Evolutionary conservation across 2,888 invertebrate species (phyloP), one percentile per base, ranked within the genome.

Genomic region (Mayetiola destructor): DNA sequence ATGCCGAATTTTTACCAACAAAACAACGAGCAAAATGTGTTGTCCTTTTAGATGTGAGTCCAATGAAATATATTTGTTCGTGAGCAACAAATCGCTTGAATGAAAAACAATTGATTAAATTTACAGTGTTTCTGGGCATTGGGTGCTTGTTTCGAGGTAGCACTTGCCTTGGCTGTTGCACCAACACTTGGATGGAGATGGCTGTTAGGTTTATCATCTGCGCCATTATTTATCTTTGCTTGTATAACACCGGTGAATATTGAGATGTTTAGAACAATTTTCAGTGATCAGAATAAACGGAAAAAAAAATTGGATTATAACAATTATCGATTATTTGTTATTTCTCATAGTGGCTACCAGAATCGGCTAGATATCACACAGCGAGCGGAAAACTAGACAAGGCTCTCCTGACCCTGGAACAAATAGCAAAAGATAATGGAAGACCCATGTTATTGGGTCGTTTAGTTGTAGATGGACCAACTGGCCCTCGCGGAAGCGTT

Each of bases 1-100:
- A 95, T 75, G 92, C 95, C 30, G 95, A 96, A 72, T 95, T 94
- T 77, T 77, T 96, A 59, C 95, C 95, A 10, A 86, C 90, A 35
- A 89, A 89, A 66, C 91, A 93, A 68, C 79, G 95, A 66, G 93
- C 92, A 29, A 93, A 91, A 73, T 95, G 94, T 77, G 92, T 96
- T 54, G 91, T 95, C 35, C 77, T 95, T 63, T 79, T 95, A 61
- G 95, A 95, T 79, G 90, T 92, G 76, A 82, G 85, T 80, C 4
- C 6, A 6, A 23, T 16, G 16, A 30, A 18, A 4, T 56, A 27
- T 14, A 37, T n/a, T 37, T 14, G 4, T 37, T 14, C 8, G 4
- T 37, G 8, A 4, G 37, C 2, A 40, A 6, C 10, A 40, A 20
- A 52, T 29, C 6, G 2, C 3, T 32, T 18, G 20, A 53, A 20